phyloP scores from a whole-genome alignment of 2,888 invertebrate genomes.

The Amblyteles armatorius region DNA sequence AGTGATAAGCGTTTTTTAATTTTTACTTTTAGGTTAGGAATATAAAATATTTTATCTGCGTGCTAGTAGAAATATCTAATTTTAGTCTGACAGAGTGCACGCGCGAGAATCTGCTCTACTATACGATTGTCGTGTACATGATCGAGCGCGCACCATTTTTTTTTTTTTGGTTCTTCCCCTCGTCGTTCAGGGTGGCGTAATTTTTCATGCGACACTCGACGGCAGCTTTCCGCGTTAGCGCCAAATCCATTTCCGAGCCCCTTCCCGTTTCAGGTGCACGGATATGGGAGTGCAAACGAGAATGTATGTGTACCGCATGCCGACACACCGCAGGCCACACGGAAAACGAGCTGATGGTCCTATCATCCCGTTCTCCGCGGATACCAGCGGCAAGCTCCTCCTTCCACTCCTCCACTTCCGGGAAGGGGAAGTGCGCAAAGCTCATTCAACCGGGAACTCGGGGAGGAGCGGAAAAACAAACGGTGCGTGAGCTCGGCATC shows the following conservation, averaged over 20 bases:
- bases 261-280: background rate
- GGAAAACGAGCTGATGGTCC: conserved; percentile 46
- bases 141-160: background rate
- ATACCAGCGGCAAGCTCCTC: conserved; percentile 7
- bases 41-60: background rate
- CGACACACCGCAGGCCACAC: conserved; percentile 16
- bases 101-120: background rate
- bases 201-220: conserved; percentile 59
- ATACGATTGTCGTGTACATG: background rate
- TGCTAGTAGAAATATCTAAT: background rate
- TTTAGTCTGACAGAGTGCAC: background rate
- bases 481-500: conserved; percentile 53
- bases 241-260: conserved; percentile 15
- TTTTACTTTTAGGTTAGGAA: background rate
- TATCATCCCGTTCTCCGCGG: conserved; percentile 38
- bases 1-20: too few species aligned
- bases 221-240: background rate
- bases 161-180: conserved; percentile 5
- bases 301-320: conserved; percentile 20
- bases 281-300: conserved; percentile 1
- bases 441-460: conserved; percentile 49
- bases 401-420: conserved; percentile 10
- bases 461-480: conserved; percentile 36
- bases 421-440: conserved; percentile 5
- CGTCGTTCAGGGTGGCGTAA: conserved; percentile 48